phyloP scores from a whole-genome alignment of 2,113 vertebrate genomes.

The Cettia cetti region DNA sequence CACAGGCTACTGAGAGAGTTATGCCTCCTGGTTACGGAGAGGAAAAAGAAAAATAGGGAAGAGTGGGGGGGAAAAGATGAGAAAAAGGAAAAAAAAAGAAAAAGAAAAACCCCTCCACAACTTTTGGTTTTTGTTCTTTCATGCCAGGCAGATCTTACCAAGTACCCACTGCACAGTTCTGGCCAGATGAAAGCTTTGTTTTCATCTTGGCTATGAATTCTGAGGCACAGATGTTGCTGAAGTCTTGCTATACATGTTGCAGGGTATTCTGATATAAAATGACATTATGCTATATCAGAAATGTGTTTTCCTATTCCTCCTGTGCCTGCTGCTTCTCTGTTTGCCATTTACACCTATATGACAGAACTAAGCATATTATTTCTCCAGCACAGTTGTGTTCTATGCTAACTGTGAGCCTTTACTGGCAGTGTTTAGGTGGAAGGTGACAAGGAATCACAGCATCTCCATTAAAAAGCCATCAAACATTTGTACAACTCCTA shows the following conservation, averaged over 20 bases:
- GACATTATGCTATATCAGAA: background rate
- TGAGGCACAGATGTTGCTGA: background rate
- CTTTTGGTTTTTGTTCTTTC: background rate
- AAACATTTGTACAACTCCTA: background rate
- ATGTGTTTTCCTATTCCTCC: background rate
- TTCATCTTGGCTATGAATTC: background rate
- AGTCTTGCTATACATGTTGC: background rate
- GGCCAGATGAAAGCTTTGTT: background rate
- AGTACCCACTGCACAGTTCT: background rate
- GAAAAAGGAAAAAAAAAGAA: too few species aligned
- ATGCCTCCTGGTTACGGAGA: background rate
- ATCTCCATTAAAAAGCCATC: background rate
- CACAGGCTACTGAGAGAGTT: background rate
- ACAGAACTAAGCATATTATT: background rate
- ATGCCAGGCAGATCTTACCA: background rate
- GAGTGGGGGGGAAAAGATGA: rapidly evolving
- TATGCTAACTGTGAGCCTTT: background rate
- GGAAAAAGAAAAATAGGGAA: background rate
- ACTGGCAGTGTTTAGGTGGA: background rate
- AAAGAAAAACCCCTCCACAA: background rate
- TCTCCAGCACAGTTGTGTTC: background rate
- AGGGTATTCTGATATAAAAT: background rate
- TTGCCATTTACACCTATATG: background rate
- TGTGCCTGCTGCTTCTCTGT: background rate
- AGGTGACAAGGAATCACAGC: background rate